Percentiles rank a stretch among this genome's conserved stretches.
Evolutionary conservation across 2,888 invertebrate species (phyloP).

Genomic region (Cheilosia urbana): DNA sequence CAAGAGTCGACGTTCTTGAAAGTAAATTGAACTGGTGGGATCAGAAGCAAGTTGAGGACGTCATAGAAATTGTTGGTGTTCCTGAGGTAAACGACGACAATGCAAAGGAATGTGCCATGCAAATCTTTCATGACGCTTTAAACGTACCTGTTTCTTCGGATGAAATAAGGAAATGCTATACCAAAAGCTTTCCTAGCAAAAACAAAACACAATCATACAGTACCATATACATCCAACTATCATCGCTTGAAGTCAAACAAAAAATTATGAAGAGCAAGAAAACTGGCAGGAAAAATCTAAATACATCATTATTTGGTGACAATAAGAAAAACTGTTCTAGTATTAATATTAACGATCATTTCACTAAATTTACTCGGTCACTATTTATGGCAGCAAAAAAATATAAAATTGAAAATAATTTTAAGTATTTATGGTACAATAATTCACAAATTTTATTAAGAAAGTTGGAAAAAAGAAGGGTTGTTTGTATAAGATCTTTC

Average conservation of each 20-base stretch:
- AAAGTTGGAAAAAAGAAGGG: too few relatives aligned
- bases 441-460: too few relatives aligned
- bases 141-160: background rate
- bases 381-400: conserved; percentile 1
- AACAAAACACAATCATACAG: too few relatives aligned
- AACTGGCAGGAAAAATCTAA: too few relatives aligned
- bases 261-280: too few relatives aligned
- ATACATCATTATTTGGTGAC: background rate
- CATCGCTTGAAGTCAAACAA: too few relatives aligned
- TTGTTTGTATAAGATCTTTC: too few relatives aligned
- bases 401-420: background rate
- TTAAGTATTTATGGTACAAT: background rate
- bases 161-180: conserved; percentile 8
- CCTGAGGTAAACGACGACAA: conserved; percentile 5
- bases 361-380: background rate
- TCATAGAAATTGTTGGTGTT: conserved; percentile 12
- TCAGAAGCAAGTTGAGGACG: conserved; percentile 20
- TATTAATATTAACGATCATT: background rate
- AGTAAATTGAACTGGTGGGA: too few relatives aligned
- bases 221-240: too few relatives aligned
- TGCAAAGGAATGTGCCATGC: conserved; percentile 1
- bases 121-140: conserved; percentile 8
- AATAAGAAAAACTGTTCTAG: background rate
- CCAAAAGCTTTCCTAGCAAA: too few relatives aligned
- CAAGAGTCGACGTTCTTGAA: too few relatives aligned